Conservation (phyloP, 2,797 vertebrate species). For the Fratercula arctica region DNA sequence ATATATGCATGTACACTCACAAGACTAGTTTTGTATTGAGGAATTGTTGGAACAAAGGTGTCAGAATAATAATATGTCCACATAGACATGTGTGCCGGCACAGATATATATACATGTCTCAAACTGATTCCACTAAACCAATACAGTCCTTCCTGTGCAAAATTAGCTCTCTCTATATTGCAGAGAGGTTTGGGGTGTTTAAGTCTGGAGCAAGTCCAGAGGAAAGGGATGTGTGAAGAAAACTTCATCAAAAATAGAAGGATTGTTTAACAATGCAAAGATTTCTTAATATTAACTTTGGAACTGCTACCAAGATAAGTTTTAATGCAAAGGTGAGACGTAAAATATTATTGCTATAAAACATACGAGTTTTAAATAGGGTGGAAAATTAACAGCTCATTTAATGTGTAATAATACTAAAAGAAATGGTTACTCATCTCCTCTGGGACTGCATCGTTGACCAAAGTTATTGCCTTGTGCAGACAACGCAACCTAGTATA, state of each 20-base stretch:
- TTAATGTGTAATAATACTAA: neutral
- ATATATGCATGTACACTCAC: neutral
- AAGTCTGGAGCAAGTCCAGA: neutral
- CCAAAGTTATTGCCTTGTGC: neutral
- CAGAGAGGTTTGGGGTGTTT: neutral
- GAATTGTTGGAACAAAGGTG: neutral
- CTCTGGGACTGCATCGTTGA: neutral
- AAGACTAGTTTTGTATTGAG: neutral
- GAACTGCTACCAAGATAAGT: neutral
- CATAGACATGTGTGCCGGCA: neutral
- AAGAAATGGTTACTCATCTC: neutral
- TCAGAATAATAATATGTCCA: neutral
- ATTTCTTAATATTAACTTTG: neutral
- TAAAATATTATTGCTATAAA: neutral
- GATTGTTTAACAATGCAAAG: neutral
- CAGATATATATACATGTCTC: neutral
- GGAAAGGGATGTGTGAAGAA: neutral
- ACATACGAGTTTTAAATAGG: neutral
- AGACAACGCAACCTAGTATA: neutral
- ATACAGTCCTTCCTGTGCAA: neutral
- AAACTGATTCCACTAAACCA: neutral
- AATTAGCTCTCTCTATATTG: neutral
- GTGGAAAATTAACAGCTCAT: neutral
- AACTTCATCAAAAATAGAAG: neutral
- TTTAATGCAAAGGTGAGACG: neutral